Evolutionary conservation across 2,797 vertebrate species (phyloP).

Genomic region (Lophius americanus): DNA sequence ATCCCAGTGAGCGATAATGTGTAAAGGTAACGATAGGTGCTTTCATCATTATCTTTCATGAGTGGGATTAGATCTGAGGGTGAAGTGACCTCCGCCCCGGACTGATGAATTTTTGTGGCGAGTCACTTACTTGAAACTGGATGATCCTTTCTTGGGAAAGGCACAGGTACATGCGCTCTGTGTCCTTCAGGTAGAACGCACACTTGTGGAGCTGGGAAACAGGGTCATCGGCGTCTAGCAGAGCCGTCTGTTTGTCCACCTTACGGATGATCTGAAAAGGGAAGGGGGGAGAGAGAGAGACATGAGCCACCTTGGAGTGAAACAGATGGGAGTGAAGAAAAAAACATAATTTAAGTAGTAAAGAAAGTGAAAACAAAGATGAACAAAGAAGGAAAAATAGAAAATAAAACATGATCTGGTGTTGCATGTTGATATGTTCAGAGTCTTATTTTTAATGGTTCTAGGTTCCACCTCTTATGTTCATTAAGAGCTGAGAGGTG

Average conservation of each 20-base stretch:
- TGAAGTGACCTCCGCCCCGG: background rate
- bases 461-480: background rate
- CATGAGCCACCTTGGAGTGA: background rate
- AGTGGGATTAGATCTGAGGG: background rate
- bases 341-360: background rate
- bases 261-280: slow-evolving; percentile 93
- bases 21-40: too few relatives aligned
- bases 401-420: too few relatives aligned
- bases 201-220: slow-evolving; percentile 99
- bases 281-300: background rate
- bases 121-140: slow-evolving; percentile 93
- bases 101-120: too few relatives aligned
- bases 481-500: background rate
- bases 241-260: slow-evolving; percentile 98
- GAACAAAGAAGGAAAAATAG: too few relatives aligned
- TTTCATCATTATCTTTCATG: background rate
- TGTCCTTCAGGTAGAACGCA: slow-evolving; percentile 99
- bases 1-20: too few relatives aligned
- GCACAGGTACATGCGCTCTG: slow-evolving; percentile 99
- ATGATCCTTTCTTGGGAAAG: slow-evolving; percentile 99
- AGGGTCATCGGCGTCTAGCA: slow-evolving; percentile 97
- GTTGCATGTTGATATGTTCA: too few relatives aligned
- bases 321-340: background rate
- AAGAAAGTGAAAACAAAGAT: too few relatives aligned
- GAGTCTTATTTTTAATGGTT: background rate